A percentile compares a stretch with the other conserved stretches of the same genome.
These are phyloP conservation scores for Platynereis dumerilii DNA, from an alignment of 2,888 invertebrate genomes.

Conservation along the genomic window DNA sequence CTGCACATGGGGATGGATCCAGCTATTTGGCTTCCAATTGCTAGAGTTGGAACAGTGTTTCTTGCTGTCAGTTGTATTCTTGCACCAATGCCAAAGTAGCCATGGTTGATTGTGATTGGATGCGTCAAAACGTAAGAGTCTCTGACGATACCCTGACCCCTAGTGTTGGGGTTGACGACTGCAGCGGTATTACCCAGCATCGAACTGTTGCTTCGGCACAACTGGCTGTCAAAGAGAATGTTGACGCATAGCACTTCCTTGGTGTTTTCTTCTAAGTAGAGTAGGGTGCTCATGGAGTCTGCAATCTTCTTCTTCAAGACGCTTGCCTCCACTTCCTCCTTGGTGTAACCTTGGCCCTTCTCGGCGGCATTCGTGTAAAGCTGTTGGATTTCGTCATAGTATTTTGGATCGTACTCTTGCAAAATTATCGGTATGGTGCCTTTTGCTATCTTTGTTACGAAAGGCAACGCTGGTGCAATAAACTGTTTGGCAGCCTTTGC, in stretches of 20 bases:
- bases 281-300: neutral
- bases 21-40: neutral
- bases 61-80: neutral
- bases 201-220: neutral
- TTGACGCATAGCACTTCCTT: neutral
- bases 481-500: too few relatives aligned
- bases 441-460: too few relatives aligned
- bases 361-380: conserved; percentile 1
- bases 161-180: neutral
- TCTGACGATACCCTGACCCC: neutral
- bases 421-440: too few relatives aligned
- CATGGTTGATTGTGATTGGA: neutral
- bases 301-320: neutral
- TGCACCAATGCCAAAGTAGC: neutral
- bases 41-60: neutral
- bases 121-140: neutral
- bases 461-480: too few relatives aligned
- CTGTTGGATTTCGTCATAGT: neutral
- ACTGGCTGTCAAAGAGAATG: neutral
- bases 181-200: neutral
- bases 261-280: neutral
- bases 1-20: neutral
- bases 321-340: neutral
- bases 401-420: too few relatives aligned
- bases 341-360: conserved; percentile 2